phyloP scores from a whole-genome alignment of 2,113 vertebrate genomes.

The Passerina amoena region DNA sequence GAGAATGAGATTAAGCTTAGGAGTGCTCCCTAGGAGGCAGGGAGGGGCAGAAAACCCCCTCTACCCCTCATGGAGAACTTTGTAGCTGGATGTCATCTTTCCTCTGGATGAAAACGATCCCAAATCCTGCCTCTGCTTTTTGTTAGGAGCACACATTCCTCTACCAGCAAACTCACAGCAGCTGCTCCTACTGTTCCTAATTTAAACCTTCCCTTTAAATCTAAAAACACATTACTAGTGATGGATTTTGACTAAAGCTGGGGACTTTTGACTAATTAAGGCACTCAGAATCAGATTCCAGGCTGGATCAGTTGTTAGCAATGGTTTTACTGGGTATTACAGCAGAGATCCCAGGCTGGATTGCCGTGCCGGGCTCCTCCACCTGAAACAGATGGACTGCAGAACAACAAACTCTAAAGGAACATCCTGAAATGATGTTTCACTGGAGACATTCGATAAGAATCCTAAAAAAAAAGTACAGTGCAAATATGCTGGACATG shows the following conservation, averaged over 20 bases:
- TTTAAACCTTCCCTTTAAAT: background rate
- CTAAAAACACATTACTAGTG: background rate
- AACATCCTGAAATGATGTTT: background rate
- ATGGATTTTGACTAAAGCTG: background rate
- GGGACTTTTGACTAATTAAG: background rate
- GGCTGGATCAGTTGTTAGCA: background rate
- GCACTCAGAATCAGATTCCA: background rate
- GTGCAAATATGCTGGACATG: background rate
- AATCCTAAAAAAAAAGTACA: background rate
- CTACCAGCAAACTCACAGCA: background rate
- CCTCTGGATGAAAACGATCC: background rate
- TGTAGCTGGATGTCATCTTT: background rate
- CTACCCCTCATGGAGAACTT: background rate
- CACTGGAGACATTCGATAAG: background rate
- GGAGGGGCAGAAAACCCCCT: background rate
- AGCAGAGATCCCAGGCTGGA: background rate
- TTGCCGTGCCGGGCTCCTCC: background rate
- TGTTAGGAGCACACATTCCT: background rate
- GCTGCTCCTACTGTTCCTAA: background rate
- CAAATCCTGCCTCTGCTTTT: background rate
- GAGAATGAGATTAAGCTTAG: background rate
- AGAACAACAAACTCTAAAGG: background rate
- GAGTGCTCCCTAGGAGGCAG: background rate
- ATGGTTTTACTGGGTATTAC: background rate
- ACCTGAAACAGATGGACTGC: background rate